Evolutionary conservation across 1,140 invertebrate species (phyloP), one percentile per base, ranked within the genome.

Genomic region (Glossosoma conforme): DNA sequence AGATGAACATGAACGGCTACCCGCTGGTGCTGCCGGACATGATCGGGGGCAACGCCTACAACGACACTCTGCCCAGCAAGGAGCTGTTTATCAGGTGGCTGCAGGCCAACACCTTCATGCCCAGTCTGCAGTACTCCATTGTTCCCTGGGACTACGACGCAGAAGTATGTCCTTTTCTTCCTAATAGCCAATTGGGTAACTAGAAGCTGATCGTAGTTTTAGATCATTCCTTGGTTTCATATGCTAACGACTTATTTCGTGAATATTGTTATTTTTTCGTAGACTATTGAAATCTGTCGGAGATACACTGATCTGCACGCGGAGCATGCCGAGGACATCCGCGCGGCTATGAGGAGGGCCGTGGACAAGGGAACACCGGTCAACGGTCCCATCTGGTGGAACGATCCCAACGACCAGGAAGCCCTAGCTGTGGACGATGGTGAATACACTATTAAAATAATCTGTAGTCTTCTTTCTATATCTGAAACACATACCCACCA

Each of bases 351-450:
- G 63, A 64, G 77, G 44, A 67, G 75, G 41, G 74, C 84, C 10
- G 76, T 83, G 0, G 33, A 62, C 1, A 72, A 74, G 2, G 90
- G 89, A 44, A 74, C 77, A 8, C 89, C 89, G 0, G 77, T 91
- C 25, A 89, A 93, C 70, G 74, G 86, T n/a, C 91, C 91, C 0
- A 77, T 95, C n/a, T 95, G 92, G 91, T 95, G 90, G 91, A 72
- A 90, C 1, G 84, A 85, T 54, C 89, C 91, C 0, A 70, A 65
- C 0, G 82, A 91, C 59, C 45, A 66, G 14, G 68, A 70, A 35
- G 84, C 87, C 2, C 77, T 83, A 14, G 75, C 67, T 17, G 78
- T 87, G 35, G 81, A 82, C 59, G 80, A 85, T 58, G 78, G 84
- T 87, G 68, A 63, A 63, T 63, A 17, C 13, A 15, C 15, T 30